Base-by-base conservation (phyloP, 23 tunicate species). In the Botrylloides violaceus region DNA sequence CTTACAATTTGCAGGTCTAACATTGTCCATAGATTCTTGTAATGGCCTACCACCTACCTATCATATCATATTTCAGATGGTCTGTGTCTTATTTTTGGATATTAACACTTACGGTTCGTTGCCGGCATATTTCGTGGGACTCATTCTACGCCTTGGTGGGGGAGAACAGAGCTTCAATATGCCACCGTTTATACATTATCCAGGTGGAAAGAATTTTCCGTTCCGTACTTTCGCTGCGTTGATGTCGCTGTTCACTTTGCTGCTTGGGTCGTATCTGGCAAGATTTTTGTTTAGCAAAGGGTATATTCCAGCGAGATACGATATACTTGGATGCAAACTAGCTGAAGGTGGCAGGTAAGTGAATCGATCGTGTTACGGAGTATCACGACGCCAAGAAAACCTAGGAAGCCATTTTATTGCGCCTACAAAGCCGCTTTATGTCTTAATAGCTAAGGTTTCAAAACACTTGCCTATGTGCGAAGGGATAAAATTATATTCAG, bases 41-140 rank as follows among this genome's bases (percentile, higher is more conserved):
- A n/a, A n/a, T n/a, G n/a, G n/a, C n/a, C n/a, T n/a, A n/a, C n/a
- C n/a, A n/a, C n/a, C n/a, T n/a, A n/a, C n/a, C n/a, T n/a, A 12
- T 47, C 23, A 20, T 60, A 60, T 15, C 29, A 12, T 71, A 19
- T 72, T 72, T 20, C 58, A 68, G 74, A 47, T 68, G 57, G 58
- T 43, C 30, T 48, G 74, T 23, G 74, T 68, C 23, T 29, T 68
- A 19, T 68, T 32, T 43, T 28, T 68, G 7, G 74, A 68, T 23
- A 39, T 68, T 28, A 68, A 68, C 57, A 68, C 74, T 24, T 68
- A 68, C 58, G 74, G 74, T 0, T 35, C 74, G 28, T 25, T 68
- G 74, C 74, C 74, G 4, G 74, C 74, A 0, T 68, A 34, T 29
- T 68, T 68, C 27, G 58, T 68, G 1, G 74, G 74, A 0, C 36